A percentile compares a stretch with the other conserved stretches of the same genome.
Conservation (phyloP, 2,797 vertebrate species). For the Amazona ochrocephala region DNA sequence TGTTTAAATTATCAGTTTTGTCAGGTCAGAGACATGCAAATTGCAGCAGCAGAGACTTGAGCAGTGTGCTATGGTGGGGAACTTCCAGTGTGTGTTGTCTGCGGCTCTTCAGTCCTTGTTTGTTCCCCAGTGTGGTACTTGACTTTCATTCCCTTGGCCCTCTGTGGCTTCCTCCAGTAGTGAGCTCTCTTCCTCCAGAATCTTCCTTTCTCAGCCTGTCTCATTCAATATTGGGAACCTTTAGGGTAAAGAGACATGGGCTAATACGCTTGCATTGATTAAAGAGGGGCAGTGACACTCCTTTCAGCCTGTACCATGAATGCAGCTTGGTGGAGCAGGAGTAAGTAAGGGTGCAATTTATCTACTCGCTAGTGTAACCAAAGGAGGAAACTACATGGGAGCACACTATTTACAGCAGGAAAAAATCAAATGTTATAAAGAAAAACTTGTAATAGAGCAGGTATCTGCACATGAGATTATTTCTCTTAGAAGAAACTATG, state of each 20-base stretch:
- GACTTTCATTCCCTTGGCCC: neutral
- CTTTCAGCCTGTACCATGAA: neutral
- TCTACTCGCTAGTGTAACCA: neutral
- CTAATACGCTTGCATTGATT: neutral
- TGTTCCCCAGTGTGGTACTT: neutral
- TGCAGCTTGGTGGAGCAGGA: neutral
- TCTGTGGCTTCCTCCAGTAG: neutral
- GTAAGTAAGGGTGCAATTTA: neutral
- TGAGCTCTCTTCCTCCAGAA: neutral
- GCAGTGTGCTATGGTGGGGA: neutral
- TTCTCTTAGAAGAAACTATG: neutral
- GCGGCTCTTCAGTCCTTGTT: accelerated
- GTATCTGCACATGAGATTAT: neutral
- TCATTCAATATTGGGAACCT: neutral
- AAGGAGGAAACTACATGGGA: neutral
- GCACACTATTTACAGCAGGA: neutral
- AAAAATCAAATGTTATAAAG: neutral
- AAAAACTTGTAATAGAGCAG: neutral
- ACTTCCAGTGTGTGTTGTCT: neutral
- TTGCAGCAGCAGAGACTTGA: neutral
- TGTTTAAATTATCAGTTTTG: neutral
- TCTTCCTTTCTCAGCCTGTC: neutral
- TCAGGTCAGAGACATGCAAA: neutral
- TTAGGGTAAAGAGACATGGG: neutral
- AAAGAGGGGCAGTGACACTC: neutral